Conservation (phyloP, 1,140 invertebrate genomes). For the Cyrtorhinus lividipennis region DNA sequence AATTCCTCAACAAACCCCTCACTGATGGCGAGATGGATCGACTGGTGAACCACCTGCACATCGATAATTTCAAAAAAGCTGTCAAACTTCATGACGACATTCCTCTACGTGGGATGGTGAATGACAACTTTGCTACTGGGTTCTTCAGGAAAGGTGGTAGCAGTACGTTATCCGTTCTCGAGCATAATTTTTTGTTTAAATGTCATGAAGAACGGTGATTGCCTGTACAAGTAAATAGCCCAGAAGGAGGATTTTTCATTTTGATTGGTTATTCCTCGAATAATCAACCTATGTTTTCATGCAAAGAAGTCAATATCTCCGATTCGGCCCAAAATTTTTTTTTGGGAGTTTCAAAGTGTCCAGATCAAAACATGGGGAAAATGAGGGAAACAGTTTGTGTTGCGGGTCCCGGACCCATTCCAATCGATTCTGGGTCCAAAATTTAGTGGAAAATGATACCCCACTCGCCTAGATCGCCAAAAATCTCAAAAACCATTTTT, state of each 20-base stretch:
- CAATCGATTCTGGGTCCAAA: no score
- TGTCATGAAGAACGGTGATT: no score
- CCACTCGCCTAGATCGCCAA: no score
- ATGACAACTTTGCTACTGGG: slow-evolving; percentile 20
- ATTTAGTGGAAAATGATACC: no score
- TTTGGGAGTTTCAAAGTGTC: no score
- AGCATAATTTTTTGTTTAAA: background rate
- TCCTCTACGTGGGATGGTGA: slow-evolving; percentile 13
- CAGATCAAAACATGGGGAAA: no score
- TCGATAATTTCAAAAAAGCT: slow-evolving; percentile 25
- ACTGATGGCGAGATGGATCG: slow-evolving; percentile 35
- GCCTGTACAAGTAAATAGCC: background rate
- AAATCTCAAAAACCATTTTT: no score
- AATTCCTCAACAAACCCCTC: slow-evolving; percentile 45
- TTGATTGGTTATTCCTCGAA: background rate
- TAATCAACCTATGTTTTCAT: background rate
- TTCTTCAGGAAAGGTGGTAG: slow-evolving; percentile 25
- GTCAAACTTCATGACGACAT: slow-evolving; percentile 23
- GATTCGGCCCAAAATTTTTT: no score
- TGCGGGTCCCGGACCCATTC: no score
- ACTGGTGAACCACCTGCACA: slow-evolving; percentile 42
- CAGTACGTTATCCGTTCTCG: background rate
- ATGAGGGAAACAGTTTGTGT: no score
- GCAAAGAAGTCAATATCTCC: no score
- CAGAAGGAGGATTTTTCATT: background rate